Evolutionary conservation across 2,113 vertebrate genomes (phyloP).

Genomic region (Colaptes auratus): DNA sequence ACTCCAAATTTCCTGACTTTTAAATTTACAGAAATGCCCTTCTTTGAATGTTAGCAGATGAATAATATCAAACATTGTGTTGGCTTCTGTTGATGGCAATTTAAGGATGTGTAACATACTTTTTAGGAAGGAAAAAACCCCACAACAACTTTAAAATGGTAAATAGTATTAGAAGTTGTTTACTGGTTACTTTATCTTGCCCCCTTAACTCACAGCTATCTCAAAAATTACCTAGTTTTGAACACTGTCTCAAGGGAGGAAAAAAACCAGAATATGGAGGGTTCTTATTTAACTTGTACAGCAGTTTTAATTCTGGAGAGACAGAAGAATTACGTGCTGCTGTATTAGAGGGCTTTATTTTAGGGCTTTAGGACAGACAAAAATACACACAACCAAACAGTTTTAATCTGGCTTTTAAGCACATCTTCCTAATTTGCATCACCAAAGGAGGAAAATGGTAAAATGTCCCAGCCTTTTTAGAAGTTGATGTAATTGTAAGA

Average conservation of each 20-base stretch:
- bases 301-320: not conserved
- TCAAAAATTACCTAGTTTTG: constrained; percentile 15
- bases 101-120: not conserved
- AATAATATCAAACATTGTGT: not conserved
- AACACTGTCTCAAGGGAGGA: not conserved
- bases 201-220: not conserved
- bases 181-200: not conserved
- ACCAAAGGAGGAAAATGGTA: constrained; percentile 36
- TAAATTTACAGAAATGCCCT: not conserved
- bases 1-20: not conserved
- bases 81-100: not conserved
- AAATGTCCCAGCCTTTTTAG: constrained; percentile 36
- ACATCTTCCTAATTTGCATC: constrained; percentile 37
- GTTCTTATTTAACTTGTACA: not conserved
- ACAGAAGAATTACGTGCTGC: not conserved
- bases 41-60: not conserved
- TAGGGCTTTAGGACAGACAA: not conserved
- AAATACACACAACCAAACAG: not conserved
- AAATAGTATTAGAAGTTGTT: not conserved
- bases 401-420: constrained; percentile 11
- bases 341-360: not conserved
- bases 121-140: not conserved
- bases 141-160: not conserved
- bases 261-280: not conserved
- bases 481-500: constrained; percentile 56